Conservation (phyloP, 2,888 invertebrate genomes). For the Diloba caeruleocephala region DNA sequence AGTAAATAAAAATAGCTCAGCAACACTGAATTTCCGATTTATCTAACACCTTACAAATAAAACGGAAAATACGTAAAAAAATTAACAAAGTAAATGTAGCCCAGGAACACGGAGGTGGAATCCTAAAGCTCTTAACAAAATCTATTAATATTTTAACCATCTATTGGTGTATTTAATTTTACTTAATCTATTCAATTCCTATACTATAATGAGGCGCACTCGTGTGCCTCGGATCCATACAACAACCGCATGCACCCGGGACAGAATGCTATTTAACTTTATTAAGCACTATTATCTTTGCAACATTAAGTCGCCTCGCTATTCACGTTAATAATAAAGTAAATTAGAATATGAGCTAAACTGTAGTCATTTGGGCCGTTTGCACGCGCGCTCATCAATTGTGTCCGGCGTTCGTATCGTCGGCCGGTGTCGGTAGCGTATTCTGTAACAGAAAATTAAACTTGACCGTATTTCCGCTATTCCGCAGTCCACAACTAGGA, state of each 20-base stretch:
- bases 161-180: constrained; percentile 83
- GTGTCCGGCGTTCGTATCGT: constrained; percentile 49
- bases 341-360: constrained; percentile 54
- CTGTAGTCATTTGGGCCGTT: constrained; percentile 32
- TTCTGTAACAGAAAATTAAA: constrained; percentile 58
- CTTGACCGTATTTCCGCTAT: constrained; percentile 21
- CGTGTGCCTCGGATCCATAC: constrained; percentile 45
- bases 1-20: constrained; percentile 80
- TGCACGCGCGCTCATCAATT: constrained; percentile 50
- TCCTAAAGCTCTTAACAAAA: constrained; percentile 82
- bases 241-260: constrained; percentile 40
- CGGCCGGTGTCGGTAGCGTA: constrained; percentile 45
- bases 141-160: constrained; percentile 72
- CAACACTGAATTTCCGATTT: constrained; percentile 75
- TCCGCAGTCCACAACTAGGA: background rate
- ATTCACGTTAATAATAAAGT: constrained; percentile 53
- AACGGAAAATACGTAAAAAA: constrained; percentile 57
- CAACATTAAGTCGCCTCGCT: constrained; percentile 66
- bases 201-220: constrained; percentile 77
- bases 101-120: constrained; percentile 80
- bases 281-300: constrained; percentile 65
- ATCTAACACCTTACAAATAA: constrained; percentile 67
- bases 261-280: constrained; percentile 56
- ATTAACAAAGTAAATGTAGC: constrained; percentile 65
- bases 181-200: constrained; percentile 88